Conservation (phyloP, 2,888 invertebrate genomes). For the Agrenia bidenticulata region DNA sequence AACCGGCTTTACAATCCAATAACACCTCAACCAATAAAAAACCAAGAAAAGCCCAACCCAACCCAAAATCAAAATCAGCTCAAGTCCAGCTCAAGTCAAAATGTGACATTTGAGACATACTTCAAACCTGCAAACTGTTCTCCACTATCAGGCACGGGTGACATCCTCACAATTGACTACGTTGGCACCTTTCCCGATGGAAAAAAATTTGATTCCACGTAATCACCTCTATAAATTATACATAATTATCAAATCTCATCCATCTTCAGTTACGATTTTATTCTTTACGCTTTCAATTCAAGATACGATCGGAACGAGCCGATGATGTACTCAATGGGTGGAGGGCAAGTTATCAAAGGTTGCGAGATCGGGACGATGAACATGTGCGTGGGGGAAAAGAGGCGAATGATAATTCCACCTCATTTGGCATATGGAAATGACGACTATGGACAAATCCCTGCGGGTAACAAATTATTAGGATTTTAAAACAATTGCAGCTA, state of each 20-base stretch:
- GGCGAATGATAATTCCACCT: conserved; percentile 9
- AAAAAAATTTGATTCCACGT: conserved; percentile 18
- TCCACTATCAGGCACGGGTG: neutral
- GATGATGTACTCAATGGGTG: conserved; percentile 15
- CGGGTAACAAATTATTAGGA: neutral
- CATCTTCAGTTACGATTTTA: too few species aligned
- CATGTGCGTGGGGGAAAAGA: conserved; percentile 16
- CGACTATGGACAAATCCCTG: conserved; percentile 12
- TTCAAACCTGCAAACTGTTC: conserved; percentile 8
- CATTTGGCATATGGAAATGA: conserved; percentile 10
- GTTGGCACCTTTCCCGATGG: conserved; percentile 13
- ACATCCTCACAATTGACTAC: conserved; percentile 13
- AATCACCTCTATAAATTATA: conserved; percentile 3
- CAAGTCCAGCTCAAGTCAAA: too few species aligned
- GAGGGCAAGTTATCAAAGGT: conserved; percentile 14
- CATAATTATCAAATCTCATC: neutral
- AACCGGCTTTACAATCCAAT: too few species aligned
- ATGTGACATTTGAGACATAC: neutral
- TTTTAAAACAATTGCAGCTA: neutral
- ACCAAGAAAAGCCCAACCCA: too few species aligned
- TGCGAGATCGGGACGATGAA: conserved; percentile 19
- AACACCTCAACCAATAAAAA: too few species aligned
- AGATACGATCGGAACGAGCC: conserved; percentile 20
- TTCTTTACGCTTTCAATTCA: too few species aligned
- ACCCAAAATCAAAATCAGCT: too few species aligned